Conservation (phyloP, 2,113 vertebrate species). For the Piprites chloris region DNA sequence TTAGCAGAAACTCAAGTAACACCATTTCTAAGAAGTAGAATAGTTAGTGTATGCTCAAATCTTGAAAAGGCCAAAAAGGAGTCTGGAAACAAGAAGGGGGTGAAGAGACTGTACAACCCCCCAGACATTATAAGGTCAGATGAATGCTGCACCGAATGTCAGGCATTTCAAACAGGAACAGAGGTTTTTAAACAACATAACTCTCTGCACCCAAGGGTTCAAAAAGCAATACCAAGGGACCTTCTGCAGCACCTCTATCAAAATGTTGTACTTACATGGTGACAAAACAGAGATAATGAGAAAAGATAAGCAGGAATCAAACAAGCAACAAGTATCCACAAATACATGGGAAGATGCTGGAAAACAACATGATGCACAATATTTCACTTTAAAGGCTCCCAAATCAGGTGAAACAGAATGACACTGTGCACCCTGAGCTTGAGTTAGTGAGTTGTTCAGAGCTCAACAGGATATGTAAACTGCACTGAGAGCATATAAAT, state of each 20-base stretch:
- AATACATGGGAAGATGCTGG: neutral
- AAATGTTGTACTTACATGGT: neutral
- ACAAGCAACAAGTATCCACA: neutral
- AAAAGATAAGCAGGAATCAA: neutral
- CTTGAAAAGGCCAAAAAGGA: neutral
- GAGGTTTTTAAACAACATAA: neutral
- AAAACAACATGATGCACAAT: neutral
- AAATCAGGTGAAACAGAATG: neutral
- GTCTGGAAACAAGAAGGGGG: neutral
- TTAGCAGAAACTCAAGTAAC: neutral
- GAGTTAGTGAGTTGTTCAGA: neutral
- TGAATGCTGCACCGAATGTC: neutral
- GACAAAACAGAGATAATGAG: neutral
- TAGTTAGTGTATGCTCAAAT: neutral
- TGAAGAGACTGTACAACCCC: neutral
- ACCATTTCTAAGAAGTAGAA: neutral
- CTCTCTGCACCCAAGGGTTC: neutral
- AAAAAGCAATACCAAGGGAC: neutral
- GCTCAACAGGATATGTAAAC: neutral
- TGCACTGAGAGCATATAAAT: neutral
- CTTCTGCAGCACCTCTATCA: neutral
- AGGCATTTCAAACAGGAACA: neutral
- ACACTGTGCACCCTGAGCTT: neutral
- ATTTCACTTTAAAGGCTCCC: neutral
- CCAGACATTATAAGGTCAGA: neutral